phyloP scores from a whole-genome alignment of 1,140 invertebrate species.

The Phortica variegata region DNA sequence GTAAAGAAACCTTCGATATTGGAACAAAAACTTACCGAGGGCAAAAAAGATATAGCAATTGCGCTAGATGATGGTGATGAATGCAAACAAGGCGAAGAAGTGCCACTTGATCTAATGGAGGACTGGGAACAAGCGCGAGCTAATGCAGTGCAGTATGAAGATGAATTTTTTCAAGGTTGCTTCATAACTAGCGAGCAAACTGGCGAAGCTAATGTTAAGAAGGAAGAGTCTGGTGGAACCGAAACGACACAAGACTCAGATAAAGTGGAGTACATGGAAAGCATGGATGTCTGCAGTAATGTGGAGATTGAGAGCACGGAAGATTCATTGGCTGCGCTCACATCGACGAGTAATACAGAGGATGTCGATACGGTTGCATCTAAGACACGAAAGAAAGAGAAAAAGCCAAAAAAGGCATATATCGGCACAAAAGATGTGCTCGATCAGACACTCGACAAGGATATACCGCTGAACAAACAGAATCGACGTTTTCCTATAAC shows the following conservation, averaged over 20 bases:
- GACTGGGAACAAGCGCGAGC: conserved; percentile 47
- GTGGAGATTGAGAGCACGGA: conserved; percentile 52
- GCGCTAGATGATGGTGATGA: conserved; percentile 50
- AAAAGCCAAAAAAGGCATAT: conserved; percentile 40
- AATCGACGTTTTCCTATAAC: conserved; percentile 64
- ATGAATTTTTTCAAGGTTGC: conserved; percentile 30
- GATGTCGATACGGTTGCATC: conserved; percentile 22
- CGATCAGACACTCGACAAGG: conserved; percentile 45
- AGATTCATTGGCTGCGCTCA: conserved; percentile 29
- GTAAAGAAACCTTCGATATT: conserved; percentile 59
- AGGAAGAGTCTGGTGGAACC: conserved; percentile 18
- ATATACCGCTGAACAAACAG: conserved; percentile 46
- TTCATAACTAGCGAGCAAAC: conserved; percentile 2
- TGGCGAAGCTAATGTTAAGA: conserved; percentile 17
- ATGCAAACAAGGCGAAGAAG: conserved; percentile 34
- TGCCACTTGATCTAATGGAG: conserved; percentile 42
- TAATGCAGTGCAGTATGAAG: conserved; percentile 31
- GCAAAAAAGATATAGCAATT: conserved; percentile 37
- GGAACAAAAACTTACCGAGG: conserved; percentile 59
- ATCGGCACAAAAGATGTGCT: conserved; percentile 48
- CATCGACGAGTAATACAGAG: conserved; percentile 23
- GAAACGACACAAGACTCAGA: conserved; percentile 36
- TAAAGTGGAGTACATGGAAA: conserved; percentile 51
- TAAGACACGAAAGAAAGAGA: conserved; percentile 22
- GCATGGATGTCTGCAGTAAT: conserved; percentile 52